Percentiles rank a stretch among this genome's conserved stretches.
Conservation (phyloP, 2,113 vertebrate genomes). For the Laticauda colubrina region DNA sequence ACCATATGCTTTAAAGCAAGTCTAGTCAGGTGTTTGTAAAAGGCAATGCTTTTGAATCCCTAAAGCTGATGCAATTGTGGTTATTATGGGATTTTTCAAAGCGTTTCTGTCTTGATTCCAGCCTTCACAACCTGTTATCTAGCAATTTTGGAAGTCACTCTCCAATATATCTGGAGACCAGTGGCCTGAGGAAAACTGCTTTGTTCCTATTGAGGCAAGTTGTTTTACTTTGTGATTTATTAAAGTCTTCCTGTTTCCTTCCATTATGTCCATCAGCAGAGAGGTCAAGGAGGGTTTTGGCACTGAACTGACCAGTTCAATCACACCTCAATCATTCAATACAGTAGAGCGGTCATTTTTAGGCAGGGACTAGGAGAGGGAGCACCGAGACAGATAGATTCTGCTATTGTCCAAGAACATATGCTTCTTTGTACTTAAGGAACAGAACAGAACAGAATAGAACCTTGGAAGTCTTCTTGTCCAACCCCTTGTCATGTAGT, state of each 20-base stretch:
- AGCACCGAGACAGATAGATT: not conserved
- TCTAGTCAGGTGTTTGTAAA: not conserved
- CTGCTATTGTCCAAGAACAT: not conserved
- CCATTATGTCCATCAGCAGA: not conserved
- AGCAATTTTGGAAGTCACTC: not conserved
- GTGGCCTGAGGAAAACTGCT: not conserved
- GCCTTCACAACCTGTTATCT: not conserved
- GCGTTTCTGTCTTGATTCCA: not conserved
- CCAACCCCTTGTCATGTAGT: too few relatives aligned
- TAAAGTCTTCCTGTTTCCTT: not conserved
- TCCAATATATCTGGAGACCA: not conserved
- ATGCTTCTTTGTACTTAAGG: not conserved
- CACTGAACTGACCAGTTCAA: not conserved
- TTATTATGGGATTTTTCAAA: not conserved
- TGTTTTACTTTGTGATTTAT: not conserved
- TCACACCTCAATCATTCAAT: not conserved
- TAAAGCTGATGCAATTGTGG: not conserved
- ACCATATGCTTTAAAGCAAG: not conserved
- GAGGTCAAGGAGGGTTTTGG: not conserved
- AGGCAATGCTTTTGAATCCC: not conserved
- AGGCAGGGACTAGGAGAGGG: not conserved
- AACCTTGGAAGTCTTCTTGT: too few relatives aligned
- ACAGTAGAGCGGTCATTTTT: not conserved
- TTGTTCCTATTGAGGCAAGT: not conserved
- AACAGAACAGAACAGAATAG: too few relatives aligned